Conservation (phyloP, 2,888 invertebrate genomes). For the Netelia inedita region DNA sequence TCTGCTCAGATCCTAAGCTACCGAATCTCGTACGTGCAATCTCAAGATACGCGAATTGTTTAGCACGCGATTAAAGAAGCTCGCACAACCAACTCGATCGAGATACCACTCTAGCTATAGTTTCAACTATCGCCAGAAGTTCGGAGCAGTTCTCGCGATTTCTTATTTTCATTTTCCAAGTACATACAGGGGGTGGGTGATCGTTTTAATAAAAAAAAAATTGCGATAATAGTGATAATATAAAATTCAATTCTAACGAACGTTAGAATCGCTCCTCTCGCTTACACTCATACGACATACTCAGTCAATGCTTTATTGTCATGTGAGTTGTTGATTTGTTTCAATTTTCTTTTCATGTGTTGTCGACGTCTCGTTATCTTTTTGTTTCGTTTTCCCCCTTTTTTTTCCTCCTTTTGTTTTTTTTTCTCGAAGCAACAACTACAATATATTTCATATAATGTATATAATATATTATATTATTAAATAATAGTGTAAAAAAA, state of each 20-base stretch:
- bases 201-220: conserved; percentile 43
- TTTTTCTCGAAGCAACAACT: conserved; percentile 53
- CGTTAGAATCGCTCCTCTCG: conserved; percentile 61
- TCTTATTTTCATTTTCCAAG: conserved; percentile 30
- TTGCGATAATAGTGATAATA: conserved; percentile 62
- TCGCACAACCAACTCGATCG: conserved; percentile 58
- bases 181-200: conserved; percentile 58
- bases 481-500: conserved; percentile 61
- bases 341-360: conserved; percentile 52
- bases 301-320: conserved; percentile 80
- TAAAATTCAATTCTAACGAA: conserved; percentile 63
- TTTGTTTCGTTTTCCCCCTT: conserved; percentile 52
- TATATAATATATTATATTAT: conserved; percentile 54
- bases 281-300: conserved; percentile 68
- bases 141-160: conserved; percentile 40
- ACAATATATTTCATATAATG: conserved; percentile 49
- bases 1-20: conserved; percentile 82
- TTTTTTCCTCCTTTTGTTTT: conserved; percentile 16
- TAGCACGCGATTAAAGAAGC: conserved; percentile 57
- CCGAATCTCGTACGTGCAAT: conserved; percentile 69
- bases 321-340: conserved; percentile 68
- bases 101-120: conserved; percentile 28
- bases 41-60: conserved; percentile 57
- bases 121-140: conserved; percentile 44
- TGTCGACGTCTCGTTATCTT: conserved; percentile 50